Evolutionary conservation across 2,113 vertebrate species (phyloP).

Genomic region (Dicerorhinus sumatrensis): DNA sequence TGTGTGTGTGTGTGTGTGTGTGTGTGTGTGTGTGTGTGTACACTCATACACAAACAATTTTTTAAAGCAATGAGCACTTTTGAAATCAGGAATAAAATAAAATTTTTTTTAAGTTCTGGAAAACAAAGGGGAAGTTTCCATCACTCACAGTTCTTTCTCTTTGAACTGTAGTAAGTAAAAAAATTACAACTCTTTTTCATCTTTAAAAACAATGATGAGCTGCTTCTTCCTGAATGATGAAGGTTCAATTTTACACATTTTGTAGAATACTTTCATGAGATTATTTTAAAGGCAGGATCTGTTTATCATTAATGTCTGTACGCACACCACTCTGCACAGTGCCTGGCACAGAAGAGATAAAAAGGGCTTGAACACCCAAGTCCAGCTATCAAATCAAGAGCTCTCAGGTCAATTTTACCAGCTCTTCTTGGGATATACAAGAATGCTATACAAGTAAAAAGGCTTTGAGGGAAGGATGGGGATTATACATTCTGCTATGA

Average conservation of each 20-base stretch:
- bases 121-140: conserved; percentile 21
- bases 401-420: neutral
- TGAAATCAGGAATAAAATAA: neutral
- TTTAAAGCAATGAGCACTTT: neutral
- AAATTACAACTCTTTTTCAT: neutral
- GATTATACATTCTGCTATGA: neutral
- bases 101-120: neutral
- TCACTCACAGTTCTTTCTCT: neutral
- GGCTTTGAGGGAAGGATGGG: neutral
- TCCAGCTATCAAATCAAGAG: neutral
- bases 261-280: neutral
- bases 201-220: conserved; percentile 25
- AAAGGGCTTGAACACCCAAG: neutral
- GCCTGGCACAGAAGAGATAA: neutral
- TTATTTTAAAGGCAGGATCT: neutral
- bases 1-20: accelerated
- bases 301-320: neutral
- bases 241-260: neutral
- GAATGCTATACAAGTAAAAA: neutral
- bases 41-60: neutral
- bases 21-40: accelerated
- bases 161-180: neutral
- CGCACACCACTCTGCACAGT: neutral
- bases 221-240: neutral
- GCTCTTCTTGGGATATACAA: neutral